phyloP scores from a whole-genome alignment of 2,113 vertebrate species.

The Festucalex cinctus region DNA sequence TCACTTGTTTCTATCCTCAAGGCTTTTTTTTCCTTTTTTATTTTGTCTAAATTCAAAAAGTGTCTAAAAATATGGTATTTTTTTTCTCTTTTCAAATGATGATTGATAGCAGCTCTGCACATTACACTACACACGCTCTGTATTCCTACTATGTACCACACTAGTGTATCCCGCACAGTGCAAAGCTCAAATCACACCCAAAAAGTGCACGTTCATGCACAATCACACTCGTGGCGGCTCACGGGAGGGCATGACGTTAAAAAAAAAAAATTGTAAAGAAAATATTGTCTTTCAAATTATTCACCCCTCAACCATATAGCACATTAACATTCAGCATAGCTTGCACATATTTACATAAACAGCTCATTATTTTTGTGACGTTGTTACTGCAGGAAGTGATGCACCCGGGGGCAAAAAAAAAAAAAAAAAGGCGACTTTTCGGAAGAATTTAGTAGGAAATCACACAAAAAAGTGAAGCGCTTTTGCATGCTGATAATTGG shows the following conservation, averaged over 20 bases:
- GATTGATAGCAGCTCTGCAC: slow-evolving; percentile 50
- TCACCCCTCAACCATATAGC: slow-evolving; percentile 28
- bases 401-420: not conserved
- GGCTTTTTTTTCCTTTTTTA: slow-evolving; percentile 25
- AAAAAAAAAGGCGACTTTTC: not conserved
- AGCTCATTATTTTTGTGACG: not conserved
- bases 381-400: slow-evolving; percentile 33
- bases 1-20: slow-evolving; percentile 45
- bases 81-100: slow-evolving; percentile 19
- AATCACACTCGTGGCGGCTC: not conserved
- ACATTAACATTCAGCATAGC: slow-evolving; percentile 60
- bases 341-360: slow-evolving; percentile 67
- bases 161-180: slow-evolving; percentile 53
- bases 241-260: not conserved
- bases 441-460: slow-evolving; percentile 1
- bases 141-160: slow-evolving; percentile 15
- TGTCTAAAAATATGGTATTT: slow-evolving; percentile 63
- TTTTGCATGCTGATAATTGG: not conserved
- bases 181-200: slow-evolving; percentile 38
- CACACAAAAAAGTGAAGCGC: not conserved
- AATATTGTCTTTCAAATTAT: not conserved
- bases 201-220: slow-evolving; percentile 30
- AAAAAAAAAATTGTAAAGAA: not conserved
- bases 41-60: slow-evolving; percentile 55
- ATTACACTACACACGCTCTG: slow-evolving; percentile 1